phyloP scores from a whole-genome alignment of 1,140 invertebrate genomes.

The Anastatus disparis region DNA sequence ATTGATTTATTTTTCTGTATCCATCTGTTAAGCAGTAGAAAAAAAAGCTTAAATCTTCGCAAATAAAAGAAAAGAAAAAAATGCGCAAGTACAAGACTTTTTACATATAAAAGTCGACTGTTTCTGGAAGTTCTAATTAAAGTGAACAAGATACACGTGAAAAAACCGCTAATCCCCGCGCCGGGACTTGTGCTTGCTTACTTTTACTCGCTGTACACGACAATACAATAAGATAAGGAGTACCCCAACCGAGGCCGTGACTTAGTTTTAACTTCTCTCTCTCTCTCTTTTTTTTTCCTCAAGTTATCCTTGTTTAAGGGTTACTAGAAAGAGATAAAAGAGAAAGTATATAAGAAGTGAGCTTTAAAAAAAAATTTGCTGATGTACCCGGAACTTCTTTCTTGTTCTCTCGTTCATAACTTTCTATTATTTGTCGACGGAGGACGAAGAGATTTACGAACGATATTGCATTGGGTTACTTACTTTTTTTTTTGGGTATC shows the following conservation, averaged over 20 bases:
- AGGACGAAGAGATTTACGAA: constrained; percentile 6
- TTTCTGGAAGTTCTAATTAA: constrained; percentile 5
- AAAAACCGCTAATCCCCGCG: constrained; percentile 3
- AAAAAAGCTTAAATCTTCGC: too few relatives aligned
- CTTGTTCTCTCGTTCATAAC: neutral
- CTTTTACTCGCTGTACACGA: neutral
- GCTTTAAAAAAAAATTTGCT: constrained; percentile 18
- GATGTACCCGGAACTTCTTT: neutral
- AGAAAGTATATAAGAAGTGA: too few relatives aligned
- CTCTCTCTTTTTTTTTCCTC: too few relatives aligned
- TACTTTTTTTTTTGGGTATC: too few relatives aligned
- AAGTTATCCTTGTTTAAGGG: constrained; percentile 3
- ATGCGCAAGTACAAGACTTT: too few relatives aligned
- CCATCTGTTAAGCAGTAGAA: too few relatives aligned
- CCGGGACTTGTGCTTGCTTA: neutral
- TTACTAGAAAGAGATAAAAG: neutral
- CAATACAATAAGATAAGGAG: too few relatives aligned
- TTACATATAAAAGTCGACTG: too few relatives aligned
- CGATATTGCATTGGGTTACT: too few relatives aligned
- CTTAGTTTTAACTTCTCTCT: constrained; percentile 35
- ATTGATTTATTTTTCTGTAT: too few relatives aligned
- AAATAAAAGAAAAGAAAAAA: too few relatives aligned
- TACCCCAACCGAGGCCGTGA: constrained; percentile 7
- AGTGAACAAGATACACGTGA: neutral
- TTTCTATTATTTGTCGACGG: constrained; percentile 4